Conservation (phyloP, 2,888 invertebrate genomes). For the Volucella bombylans region DNA sequence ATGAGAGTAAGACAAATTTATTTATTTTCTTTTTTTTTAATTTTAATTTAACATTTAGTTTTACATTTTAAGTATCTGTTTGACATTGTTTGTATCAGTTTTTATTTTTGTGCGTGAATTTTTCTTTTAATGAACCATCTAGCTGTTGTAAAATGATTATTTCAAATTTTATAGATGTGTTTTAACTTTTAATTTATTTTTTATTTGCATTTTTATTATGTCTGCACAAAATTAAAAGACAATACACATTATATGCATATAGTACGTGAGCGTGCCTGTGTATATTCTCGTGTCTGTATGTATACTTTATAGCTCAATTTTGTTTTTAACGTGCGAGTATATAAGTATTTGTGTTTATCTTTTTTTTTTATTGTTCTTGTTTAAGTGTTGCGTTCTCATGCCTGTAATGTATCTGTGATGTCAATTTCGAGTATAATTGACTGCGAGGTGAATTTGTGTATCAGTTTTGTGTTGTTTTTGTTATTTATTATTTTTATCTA, state of each 20-base stretch:
- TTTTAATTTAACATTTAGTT: no score
- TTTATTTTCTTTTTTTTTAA: constrained; percentile 36
- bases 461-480: constrained; percentile 21
- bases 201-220: constrained; percentile 47
- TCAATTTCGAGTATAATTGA: constrained; percentile 41
- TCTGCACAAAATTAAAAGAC: constrained; percentile 38
- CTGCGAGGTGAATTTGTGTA: constrained; percentile 47
- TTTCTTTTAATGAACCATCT: constrained; percentile 38
- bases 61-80: constrained; percentile 17
- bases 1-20: constrained; percentile 64
- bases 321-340: constrained; percentile 6
- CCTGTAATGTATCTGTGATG: constrained; percentile 39
- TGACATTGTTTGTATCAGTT: constrained; percentile 18
- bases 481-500: constrained; percentile 1
- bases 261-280: not conserved
- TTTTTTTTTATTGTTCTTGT: constrained; percentile 25
- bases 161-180: constrained; percentile 20
- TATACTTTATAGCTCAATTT: constrained; percentile 18
- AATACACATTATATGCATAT: constrained; percentile 2
- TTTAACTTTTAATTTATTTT: constrained; percentile 21
- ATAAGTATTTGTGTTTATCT: not conserved
- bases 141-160: constrained; percentile 12
- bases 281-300: not conserved
- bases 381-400: constrained; percentile 20
- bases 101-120: constrained; percentile 37